phyloP scores from a whole-genome alignment of 1,140 invertebrate species.

The Tyrophagus putrescentiae region DNA sequence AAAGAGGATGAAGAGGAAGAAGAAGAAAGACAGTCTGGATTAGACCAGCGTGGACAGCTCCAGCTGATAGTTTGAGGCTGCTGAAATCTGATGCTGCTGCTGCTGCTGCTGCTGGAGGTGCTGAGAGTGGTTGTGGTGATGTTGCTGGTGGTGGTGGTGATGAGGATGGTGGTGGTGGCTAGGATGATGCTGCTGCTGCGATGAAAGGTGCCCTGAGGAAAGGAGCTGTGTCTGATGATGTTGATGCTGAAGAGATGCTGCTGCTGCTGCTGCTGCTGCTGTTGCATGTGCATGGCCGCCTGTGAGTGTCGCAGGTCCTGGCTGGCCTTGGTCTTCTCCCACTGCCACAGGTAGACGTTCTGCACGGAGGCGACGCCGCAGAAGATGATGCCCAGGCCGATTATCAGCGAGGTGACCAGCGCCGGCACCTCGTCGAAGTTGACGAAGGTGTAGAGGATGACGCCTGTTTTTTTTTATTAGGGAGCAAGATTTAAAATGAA shows the following conservation, averaged over 20 bases:
- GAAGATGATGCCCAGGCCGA: conserved; percentile 72
- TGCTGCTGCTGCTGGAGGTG: background rate
- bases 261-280: conserved; percentile 23
- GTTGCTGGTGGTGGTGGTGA: background rate
- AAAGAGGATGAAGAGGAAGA: no score
- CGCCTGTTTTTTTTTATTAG: conserved; percentile 42
- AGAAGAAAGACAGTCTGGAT: no score
- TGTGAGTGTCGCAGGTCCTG: conserved; percentile 27
- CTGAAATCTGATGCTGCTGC: background rate
- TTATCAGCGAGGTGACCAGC: conserved; percentile 69
- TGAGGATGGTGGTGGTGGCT: background rate
- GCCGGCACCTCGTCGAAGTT: conserved; percentile 80
- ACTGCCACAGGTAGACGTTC: conserved; percentile 81
- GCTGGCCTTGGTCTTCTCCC: conserved; percentile 25
- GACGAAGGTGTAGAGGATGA: conserved; percentile 78
- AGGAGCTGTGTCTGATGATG: background rate
- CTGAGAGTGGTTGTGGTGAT: background rate
- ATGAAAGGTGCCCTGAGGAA: background rate
- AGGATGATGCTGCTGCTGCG: background rate
- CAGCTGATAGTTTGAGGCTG: conserved; percentile 15
- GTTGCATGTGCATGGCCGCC: no score
- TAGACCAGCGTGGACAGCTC: conserved; percentile 28
- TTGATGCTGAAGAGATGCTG: conserved; percentile 8
- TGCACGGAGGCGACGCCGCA: conserved; percentile 82
- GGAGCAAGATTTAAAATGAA: conserved; percentile 7